Base-by-base conservation (phyloP, 1,140 invertebrate species). In the Diuraphis noxia region DNA sequence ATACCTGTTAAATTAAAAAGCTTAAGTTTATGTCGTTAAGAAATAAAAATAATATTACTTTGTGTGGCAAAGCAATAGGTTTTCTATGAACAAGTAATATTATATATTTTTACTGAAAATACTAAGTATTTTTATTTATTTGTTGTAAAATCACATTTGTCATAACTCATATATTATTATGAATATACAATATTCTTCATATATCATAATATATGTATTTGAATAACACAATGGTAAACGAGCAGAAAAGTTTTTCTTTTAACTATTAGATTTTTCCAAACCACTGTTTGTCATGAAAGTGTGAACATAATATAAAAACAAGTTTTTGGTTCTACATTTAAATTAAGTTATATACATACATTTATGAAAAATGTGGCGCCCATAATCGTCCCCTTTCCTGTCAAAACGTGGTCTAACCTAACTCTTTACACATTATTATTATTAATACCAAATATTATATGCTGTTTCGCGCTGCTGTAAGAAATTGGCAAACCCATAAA, bases 221-320 rank as follows among this genome's bases (percentile, higher is more conserved):
- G 13, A 84, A 84, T 41, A 43, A 30, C 81, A 41, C 10, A 41
- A 40, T 41, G 19, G 40, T 30, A 41, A 84, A 84, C 81, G 81
- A 84, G 81, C 34, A 40, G 38, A 84, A 84, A 84, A 84, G 81
- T 84, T 84, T 41, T 41, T 82, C 41, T 41, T 43, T 84, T 84
- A 84, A 84, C 40, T 43, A 84, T 23, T 41, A n/a, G 81, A 25
- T 81, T 84, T 41, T 41, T 30, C 40, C 19, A 84, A n/a, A 41
- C 38, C 81, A 41, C 40, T 36, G 10, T 84, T 84, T 34, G 81
- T 84, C 40, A 41, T 30, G 40, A 84, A 41, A n/a, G 81, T 41
- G 81, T 84, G 40, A 84, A 40, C 40, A n/a, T 41, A 17, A 23
- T 38, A 79, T 30, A 36, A 77, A 81, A 81, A 40, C 25, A 84